These are phyloP conservation scores for Argyresthia albistria DNA, from an alignment of 2,888 invertebrate species.

Conservation along the genomic window DNA sequence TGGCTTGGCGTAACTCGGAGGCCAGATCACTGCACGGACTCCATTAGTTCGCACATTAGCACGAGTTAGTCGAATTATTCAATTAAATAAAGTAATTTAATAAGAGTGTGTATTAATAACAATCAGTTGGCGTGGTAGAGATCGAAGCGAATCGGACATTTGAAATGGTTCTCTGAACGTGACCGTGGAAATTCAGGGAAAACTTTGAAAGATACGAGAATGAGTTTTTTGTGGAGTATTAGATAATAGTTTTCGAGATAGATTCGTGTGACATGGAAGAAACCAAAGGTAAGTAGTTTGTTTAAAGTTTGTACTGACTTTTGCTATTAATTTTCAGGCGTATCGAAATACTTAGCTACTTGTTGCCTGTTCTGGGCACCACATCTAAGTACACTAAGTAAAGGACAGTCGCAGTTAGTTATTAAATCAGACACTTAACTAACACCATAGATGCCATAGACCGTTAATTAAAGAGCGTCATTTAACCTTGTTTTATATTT, in stretches of 20 bases:
- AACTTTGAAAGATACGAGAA: constrained; percentile 10
- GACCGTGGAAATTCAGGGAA: no score
- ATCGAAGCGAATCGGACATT: constrained; percentile 34
- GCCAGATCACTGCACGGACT: constrained; percentile 61
- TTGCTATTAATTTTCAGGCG: not conserved
- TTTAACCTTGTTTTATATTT: no score
- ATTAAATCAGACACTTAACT: no score
- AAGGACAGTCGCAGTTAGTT: no score
- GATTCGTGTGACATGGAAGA: constrained; percentile 36
- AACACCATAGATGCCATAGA: no score
- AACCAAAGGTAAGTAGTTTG: constrained; percentile 46
- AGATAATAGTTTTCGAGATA: not conserved
- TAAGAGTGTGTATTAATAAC: constrained; percentile 65
- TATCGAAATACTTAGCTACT: no score
- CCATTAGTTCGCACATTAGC: constrained; percentile 71
- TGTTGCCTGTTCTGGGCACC: no score
- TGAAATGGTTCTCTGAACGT: no score
- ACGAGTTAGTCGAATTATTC: constrained; percentile 67
- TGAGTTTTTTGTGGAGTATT: not conserved
- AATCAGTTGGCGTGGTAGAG: constrained; percentile 36
- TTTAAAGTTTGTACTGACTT: not conserved
- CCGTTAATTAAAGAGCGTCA: no score
- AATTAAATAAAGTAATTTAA: constrained; percentile 70
- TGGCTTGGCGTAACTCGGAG: constrained; percentile 32
- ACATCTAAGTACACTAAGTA: no score